Conservation (phyloP, 2,113 vertebrate genomes). For the Rhynchomys soricoides region DNA sequence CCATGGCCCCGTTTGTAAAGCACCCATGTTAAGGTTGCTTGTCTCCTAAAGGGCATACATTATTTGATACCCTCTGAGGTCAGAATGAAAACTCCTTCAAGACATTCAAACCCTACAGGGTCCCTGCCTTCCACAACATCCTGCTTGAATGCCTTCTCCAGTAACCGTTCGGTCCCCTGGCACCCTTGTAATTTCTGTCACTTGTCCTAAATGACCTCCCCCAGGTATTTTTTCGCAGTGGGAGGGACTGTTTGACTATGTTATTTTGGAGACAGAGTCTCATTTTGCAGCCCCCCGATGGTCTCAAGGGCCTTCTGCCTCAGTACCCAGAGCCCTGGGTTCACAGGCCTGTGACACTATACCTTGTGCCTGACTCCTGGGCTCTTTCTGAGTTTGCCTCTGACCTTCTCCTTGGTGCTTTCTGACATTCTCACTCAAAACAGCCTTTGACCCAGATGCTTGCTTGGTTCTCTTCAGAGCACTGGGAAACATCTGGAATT, state of each 20-base stretch:
- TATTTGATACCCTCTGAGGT: not conserved
- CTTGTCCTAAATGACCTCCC: not conserved
- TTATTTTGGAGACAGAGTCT: not conserved
- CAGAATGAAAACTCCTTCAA: not conserved
- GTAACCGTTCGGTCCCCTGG: not conserved
- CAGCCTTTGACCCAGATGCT: no score
- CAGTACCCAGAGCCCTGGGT: not conserved
- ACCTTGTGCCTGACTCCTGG: not conserved
- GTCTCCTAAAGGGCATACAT: not conserved
- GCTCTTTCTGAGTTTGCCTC: not conserved
- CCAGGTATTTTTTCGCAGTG: not conserved
- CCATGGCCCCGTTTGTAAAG: not conserved
- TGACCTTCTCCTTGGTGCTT: not conserved
- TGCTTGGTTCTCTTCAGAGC: not conserved
- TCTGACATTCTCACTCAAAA: not conserved
- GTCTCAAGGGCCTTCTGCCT: not conserved
- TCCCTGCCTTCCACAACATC: rapidly evolving
- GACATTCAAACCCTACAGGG: not conserved
- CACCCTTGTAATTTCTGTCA: not conserved
- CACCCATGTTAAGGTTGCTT: rapidly evolving
- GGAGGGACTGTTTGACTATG: not conserved
- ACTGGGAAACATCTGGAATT: not conserved
- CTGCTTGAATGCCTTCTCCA: rapidly evolving
- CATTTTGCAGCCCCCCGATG: no score
- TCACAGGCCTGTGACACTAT: not conserved